Evolutionary conservation across 2,888 invertebrate species (phyloP).

Genomic region (Lasioglossum zephyrum): DNA sequence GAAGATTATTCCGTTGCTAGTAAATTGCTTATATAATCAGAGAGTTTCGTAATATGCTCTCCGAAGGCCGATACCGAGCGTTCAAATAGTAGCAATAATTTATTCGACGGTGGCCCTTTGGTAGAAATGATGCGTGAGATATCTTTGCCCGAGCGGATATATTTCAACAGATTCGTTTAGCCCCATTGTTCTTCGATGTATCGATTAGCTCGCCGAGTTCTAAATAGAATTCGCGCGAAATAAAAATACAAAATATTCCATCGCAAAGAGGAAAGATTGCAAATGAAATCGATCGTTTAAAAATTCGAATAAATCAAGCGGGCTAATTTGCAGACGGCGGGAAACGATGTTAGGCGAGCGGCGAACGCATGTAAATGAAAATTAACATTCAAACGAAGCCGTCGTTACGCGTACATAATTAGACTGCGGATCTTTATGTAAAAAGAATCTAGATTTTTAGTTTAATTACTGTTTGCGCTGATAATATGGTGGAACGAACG

Average conservation of each 20-base stretch:
- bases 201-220: background rate
- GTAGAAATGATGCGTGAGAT: background rate
- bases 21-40: conserved; percentile 1
- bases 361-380: background rate
- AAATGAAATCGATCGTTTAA: background rate
- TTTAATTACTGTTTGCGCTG: background rate
- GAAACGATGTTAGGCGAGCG: background rate
- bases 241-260: background rate
- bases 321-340: background rate
- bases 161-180: background rate
- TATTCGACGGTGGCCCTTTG: background rate
- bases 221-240: background rate
- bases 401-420: background rate
- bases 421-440: background rate
- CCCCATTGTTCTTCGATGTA: background rate
- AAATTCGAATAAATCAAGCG: background rate
- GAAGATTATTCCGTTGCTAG: background rate
- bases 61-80: conserved; percentile 8
- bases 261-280: background rate
- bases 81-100: background rate
- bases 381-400: conserved; percentile 2
- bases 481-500: background rate
- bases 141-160: background rate
- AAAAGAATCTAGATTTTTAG: too few species aligned
- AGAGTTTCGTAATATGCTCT: conserved; percentile 9